Evolutionary conservation across 2,888 invertebrate species (phyloP).

Genomic region (Nematopogon swammerdamellus): DNA sequence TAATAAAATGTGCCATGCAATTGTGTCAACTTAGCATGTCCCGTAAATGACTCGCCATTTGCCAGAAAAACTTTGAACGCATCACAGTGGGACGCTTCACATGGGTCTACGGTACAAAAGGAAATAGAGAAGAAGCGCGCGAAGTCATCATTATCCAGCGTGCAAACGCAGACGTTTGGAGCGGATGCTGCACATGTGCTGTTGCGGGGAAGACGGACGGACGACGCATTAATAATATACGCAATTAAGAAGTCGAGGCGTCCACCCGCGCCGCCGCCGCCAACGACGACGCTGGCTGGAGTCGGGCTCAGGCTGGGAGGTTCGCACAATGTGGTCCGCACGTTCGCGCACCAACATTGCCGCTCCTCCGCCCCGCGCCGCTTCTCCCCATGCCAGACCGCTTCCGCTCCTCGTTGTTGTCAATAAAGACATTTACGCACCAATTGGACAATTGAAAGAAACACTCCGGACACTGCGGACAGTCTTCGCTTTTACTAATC

Average conservation of each 20-base stretch:
- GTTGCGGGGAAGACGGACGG: conserved; percentile 22
- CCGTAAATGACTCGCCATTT: no score
- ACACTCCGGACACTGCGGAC: neutral
- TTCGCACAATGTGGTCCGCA: conserved; percentile 52
- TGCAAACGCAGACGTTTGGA: conserved; percentile 15
- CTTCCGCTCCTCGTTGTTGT: neutral
- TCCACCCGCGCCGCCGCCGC: no score
- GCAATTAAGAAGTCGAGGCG: conserved; percentile 37
- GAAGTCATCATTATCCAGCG: neutral
- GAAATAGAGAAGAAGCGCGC: neutral
- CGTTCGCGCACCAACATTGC: conserved; percentile 31
- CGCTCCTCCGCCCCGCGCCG: conserved; percentile 16
- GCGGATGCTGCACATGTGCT: conserved; percentile 54
- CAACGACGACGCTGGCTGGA: neutral
- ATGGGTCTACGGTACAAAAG: neutral
- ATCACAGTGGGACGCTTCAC: neutral
- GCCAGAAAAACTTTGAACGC: no score
- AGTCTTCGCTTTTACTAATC: no score
- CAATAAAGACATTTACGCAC: neutral
- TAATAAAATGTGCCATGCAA: no score
- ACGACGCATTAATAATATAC: conserved; percentile 23
- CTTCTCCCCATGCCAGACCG: conserved; percentile 2
- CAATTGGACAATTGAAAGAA: neutral
- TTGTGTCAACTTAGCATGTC: no score
- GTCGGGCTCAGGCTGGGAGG: no score